phyloP scores from a whole-genome alignment of 2,797 vertebrate species.

The Bryconaethiops microstoma region DNA sequence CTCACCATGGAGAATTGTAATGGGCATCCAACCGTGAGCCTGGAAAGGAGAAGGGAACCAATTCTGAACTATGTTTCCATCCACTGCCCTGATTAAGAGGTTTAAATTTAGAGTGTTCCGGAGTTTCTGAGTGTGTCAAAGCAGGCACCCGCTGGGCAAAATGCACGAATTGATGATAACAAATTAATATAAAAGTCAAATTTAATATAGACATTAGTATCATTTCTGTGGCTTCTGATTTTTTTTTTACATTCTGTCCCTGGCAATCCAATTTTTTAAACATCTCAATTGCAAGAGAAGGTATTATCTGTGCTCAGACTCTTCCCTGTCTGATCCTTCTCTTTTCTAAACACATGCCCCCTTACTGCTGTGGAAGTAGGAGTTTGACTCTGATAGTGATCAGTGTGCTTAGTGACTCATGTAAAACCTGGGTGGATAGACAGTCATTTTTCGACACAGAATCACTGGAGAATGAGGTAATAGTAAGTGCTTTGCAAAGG shows the following conservation, averaged over 20 bases:
- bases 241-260: too few species aligned
- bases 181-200: too few species aligned
- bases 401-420: constrained; percentile 22
- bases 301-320: background rate
- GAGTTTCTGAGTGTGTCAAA: background rate
- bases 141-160: background rate
- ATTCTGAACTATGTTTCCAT: constrained; percentile 18
- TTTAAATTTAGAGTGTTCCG: constrained; percentile 13
- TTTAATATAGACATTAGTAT: too few species aligned
- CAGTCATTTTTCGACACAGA: background rate
- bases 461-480: background rate
- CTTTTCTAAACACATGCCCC: background rate
- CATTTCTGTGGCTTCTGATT: too few species aligned
- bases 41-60: constrained; percentile 42
- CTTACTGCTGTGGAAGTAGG: background rate
- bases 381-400: background rate
- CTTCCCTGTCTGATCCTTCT: background rate
- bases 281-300: too few species aligned
- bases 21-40: constrained; percentile 31
- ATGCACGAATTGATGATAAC: background rate
- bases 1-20: constrained; percentile 24
- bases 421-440: background rate
- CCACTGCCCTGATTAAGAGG: constrained; percentile 24
- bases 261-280: too few species aligned
- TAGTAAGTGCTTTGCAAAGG: background rate